Evolutionary conservation across 2,113 vertebrate species (phyloP).

Genomic region (Cichladusa arquata): DNA sequence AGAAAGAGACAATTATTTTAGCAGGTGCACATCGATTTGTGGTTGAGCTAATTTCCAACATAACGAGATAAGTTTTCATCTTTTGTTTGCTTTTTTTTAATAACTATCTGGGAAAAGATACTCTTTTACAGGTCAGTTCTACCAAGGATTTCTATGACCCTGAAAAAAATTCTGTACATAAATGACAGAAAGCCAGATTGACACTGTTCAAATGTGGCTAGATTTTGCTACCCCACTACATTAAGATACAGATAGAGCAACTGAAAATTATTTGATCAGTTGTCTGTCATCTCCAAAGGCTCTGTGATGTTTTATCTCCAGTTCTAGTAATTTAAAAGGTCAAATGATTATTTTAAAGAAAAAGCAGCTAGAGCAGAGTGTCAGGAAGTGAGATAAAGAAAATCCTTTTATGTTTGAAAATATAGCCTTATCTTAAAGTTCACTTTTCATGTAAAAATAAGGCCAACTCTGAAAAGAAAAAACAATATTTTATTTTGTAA

Average conservation of each 20-base stretch:
- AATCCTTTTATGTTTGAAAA: slow-evolving; percentile 40
- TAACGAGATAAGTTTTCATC: neutral
- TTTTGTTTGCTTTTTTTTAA: neutral
- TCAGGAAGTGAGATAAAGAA: slow-evolving; percentile 47
- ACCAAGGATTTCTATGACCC: neutral
- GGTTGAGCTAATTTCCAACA: neutral
- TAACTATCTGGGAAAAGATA: neutral
- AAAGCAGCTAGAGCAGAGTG: neutral
- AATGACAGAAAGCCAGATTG: neutral
- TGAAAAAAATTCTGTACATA: neutral
- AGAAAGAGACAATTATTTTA: slow-evolving; percentile 18
- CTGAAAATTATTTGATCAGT: neutral
- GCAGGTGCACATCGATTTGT: neutral
- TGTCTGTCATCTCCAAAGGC: neutral
- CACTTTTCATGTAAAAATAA: slow-evolving; percentile 15
- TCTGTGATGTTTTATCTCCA: neutral
- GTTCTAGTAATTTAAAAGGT: neutral
- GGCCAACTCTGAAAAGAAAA: neutral
- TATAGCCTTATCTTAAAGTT: neutral
- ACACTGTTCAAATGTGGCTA: neutral
- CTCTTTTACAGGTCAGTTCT: neutral
- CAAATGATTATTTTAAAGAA: slow-evolving; percentile 12
- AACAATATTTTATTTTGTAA: neutral
- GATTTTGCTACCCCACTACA: neutral
- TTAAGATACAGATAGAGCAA: neutral